phyloP scores from a whole-genome alignment of 2,797 vertebrate species.

The Agapornis canus region DNA sequence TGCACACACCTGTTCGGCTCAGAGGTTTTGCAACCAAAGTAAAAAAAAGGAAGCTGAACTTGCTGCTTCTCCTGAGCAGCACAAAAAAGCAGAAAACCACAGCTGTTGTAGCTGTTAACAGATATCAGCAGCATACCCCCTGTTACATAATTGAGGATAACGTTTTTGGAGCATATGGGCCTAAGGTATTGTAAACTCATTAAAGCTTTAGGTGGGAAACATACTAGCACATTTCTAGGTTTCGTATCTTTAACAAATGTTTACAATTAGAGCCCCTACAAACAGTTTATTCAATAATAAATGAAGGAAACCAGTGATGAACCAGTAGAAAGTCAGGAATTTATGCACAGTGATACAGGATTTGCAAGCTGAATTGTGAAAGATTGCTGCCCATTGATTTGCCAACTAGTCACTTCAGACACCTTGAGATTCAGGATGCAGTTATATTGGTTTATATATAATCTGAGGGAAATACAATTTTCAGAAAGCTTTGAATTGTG shows the following conservation, averaged over 20 bases:
- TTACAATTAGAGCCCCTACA: slow-evolving; percentile 78
- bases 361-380: slow-evolving; percentile 18
- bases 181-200: slow-evolving; percentile 80
- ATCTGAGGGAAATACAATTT: slow-evolving; percentile 35
- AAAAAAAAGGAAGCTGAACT: slow-evolving; percentile 81
- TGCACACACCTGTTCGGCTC: slow-evolving; percentile 86
- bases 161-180: slow-evolving; percentile 84
- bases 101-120: slow-evolving; percentile 86
- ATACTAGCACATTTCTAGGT: slow-evolving; percentile 66
- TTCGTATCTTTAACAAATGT: slow-evolving; percentile 76
- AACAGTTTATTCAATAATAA: slow-evolving; percentile 81
- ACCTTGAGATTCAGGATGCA: slow-evolving; percentile 24
- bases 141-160: slow-evolving; percentile 87
- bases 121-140: slow-evolving; percentile 79
- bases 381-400: slow-evolving; percentile 31
- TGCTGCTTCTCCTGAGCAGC: slow-evolving; percentile 78
- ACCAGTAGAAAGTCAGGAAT: slow-evolving; percentile 31
- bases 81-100: slow-evolving; percentile 85
- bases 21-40: slow-evolving; percentile 83
- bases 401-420: slow-evolving; percentile 45
- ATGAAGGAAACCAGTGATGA: slow-evolving; percentile 72
- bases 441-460: neutral
- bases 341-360: neutral
- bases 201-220: slow-evolving; percentile 82
- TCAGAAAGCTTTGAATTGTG: neutral